Base-by-base conservation (phyloP, 2,797 vertebrate genomes). In the Cyprinodon diabolis region DNA sequence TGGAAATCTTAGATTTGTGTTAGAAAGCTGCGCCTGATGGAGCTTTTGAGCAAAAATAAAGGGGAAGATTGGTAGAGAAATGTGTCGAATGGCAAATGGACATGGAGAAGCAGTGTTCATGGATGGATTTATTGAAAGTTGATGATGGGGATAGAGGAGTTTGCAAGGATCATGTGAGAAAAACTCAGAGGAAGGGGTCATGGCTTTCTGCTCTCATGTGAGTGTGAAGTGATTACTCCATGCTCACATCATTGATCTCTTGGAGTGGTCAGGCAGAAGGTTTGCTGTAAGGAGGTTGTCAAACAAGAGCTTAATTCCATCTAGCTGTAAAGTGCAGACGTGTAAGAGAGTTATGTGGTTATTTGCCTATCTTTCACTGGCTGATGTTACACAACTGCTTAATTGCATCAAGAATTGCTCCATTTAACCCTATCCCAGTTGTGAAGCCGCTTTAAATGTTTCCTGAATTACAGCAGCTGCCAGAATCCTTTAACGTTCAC, bases 1-100 rank as follows among this genome's bases (percentile, higher is more conserved):
- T 23, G 30, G 68, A 77, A 58, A 43, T n/a, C 17, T 70, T 66
- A 69, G 68, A 80, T 77, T 66, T 73, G 66, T 63, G 12, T 55
- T 68, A 25, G 23, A 73, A 40, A 65, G 67, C 74, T 6, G 55
- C 30, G 69, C 72, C 70, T 74, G 1, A 77, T 8, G 15, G 67
- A 56, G 55, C 58, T 25, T 35, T 47, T 21, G 70, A 55, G 55
- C 79, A 54, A 72, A 68, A 72, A 65, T 78, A 60, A 23, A n/a
- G 3, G 21, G n/a, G 4, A 19, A 57, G 51, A 58, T 23, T 58
- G 54, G 51, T 30, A 40, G 62, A 15, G 14, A 9, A 3, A 37
- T 35, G 10, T 15, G n/a, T 4, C 8, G 71, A 52, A 55, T 17
- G 63, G 71, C 1, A 48, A 63, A 51, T 66, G 45, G 21, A 62